Conservation (phyloP, 2,113 vertebrate species). For the Galbula dea region DNA sequence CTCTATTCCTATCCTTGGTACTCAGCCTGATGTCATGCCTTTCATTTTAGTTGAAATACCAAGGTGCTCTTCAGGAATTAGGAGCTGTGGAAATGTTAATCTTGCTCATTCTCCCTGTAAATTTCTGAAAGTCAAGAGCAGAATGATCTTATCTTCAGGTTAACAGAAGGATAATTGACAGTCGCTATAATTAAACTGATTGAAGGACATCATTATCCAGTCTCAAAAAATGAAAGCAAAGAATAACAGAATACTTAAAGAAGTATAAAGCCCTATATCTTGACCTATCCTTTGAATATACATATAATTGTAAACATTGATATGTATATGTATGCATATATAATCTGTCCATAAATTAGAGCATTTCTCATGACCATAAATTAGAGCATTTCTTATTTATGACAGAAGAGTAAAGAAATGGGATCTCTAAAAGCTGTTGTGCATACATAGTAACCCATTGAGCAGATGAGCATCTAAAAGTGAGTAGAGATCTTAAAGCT, state of each 20-base stretch:
- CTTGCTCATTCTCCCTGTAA: not conserved
- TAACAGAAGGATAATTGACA: not conserved
- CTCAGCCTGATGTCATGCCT: not conserved
- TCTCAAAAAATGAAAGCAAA: not conserved
- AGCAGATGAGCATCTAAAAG: not conserved
- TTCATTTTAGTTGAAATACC: not conserved
- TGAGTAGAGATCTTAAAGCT: not conserved
- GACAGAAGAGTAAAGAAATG: not conserved
- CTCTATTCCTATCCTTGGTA: not conserved
- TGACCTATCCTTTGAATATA: not conserved
- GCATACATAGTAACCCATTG: not conserved
- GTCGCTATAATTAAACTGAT: not conserved
- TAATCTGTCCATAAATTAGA: not conserved
- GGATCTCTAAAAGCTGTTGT: not conserved
- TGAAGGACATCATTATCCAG: not conserved
- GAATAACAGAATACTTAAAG: not conserved
- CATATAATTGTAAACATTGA: not conserved
- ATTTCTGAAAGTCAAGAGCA: not conserved
- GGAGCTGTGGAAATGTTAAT: conserved; percentile 9
- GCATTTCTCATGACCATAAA: not conserved
- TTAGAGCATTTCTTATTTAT: not conserved
- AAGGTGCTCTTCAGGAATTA: not conserved
- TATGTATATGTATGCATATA: not conserved
- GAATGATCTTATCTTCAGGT: not conserved
- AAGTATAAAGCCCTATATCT: not conserved